Conservation (phyloP, 2,113 vertebrate genomes). For the Etia nguti region DNA sequence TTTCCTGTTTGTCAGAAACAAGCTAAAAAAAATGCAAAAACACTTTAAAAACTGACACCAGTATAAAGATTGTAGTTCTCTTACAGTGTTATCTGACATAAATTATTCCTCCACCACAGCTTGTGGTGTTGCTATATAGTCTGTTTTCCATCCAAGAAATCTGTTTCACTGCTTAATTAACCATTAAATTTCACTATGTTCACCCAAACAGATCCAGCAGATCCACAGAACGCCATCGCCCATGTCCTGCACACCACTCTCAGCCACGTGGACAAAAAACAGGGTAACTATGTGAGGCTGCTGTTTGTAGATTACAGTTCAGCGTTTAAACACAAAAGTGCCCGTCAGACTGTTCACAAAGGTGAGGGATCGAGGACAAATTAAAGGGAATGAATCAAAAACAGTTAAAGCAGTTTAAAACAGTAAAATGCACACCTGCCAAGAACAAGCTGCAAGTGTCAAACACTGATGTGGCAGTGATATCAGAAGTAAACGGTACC, state of each 20-base stretch:
- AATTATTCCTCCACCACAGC: not conserved
- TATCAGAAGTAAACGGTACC: fast-evolving
- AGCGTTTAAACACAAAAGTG: fast-evolving
- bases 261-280: not conserved
- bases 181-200: not conserved
- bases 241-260: not conserved
- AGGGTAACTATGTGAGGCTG: not conserved
- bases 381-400: not conserved
- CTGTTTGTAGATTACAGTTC: not conserved
- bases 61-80: not conserved
- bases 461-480: not conserved
- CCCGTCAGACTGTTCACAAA: fast-evolving
- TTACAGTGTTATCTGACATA: fast-evolving
- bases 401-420: not conserved
- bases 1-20: not conserved
- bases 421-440: fast-evolving
- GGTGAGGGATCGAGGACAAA: not conserved
- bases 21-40: not conserved
- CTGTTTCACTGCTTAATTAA: not conserved
- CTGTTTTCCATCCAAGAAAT: not conserved
- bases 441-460: not conserved
- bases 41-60: not conserved
- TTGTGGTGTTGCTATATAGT: not conserved
- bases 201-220: not conserved
- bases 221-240: fast-evolving